A percentile compares a stretch with the other conserved stretches of the same genome.
phyloP scores from a whole-genome alignment of 2,113 vertebrate genomes.

The Tenebrosternarchus preto region DNA sequence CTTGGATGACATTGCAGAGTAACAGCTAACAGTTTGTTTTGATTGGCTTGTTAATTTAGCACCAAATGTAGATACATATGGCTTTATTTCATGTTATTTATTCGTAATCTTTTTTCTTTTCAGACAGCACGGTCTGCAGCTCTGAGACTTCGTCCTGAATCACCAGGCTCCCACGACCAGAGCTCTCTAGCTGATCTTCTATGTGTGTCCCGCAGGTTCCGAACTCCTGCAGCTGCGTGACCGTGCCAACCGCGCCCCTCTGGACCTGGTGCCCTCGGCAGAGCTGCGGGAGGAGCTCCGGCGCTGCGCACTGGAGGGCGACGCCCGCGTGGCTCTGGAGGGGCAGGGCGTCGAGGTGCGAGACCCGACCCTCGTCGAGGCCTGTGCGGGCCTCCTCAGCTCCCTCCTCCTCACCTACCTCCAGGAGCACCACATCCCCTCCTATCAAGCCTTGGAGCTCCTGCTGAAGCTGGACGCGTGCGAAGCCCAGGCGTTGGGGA shows the following conservation, averaged over 20 bases:
- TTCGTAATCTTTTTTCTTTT: background rate
- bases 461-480: slow-evolving; percentile 45
- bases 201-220: slow-evolving; percentile 75
- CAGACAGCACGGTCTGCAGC: background rate
- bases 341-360: slow-evolving; percentile 26
- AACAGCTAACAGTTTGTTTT: background rate
- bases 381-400: slow-evolving; percentile 67
- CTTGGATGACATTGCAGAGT: background rate
- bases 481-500: slow-evolving; percentile 57
- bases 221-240: slow-evolving; percentile 80
- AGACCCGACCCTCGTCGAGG: slow-evolving; percentile 69
- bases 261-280: slow-evolving; percentile 77
- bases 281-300: slow-evolving; percentile 78
- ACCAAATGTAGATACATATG: background rate
- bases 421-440: slow-evolving; percentile 58
- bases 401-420: slow-evolving; percentile 70
- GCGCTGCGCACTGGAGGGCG: slow-evolving; percentile 68
- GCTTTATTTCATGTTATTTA: background rate
- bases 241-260: slow-evolving; percentile 67
- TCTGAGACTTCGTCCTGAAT: background rate
- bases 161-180: no score
- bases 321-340: slow-evolving; percentile 58
- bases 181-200: background rate
- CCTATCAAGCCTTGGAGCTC: slow-evolving; percentile 37
- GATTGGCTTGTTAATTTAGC: background rate